Conservation (phyloP, 1,140 invertebrate species). For the Trachymyrmex cornetzi region DNA sequence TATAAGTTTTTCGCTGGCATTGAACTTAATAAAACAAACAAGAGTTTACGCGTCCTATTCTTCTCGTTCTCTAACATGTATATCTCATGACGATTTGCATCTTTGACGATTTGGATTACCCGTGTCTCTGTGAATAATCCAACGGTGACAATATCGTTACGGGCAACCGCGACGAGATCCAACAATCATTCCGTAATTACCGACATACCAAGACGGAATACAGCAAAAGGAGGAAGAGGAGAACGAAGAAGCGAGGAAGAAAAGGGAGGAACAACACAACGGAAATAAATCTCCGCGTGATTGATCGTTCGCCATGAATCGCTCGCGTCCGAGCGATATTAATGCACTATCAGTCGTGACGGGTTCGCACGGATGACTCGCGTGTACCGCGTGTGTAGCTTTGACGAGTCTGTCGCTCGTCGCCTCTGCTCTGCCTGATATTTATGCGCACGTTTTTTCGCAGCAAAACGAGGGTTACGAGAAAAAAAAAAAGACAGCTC, state of each 20-base stretch:
- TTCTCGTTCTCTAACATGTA: background rate
- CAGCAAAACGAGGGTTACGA: constrained; percentile 25
- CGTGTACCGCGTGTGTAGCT: constrained; percentile 54
- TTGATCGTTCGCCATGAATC: constrained; percentile 71
- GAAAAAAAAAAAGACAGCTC: background rate
- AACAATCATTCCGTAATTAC: constrained; percentile 49
- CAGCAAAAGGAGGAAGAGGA: background rate
- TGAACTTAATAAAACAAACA: background rate
- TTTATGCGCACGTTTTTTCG: constrained; percentile 53
- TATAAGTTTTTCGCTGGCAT: background rate
- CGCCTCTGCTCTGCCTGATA: constrained; percentile 31
- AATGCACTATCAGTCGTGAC: constrained; percentile 65
- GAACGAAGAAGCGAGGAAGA: background rate
- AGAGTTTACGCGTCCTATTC: too few relatives aligned
- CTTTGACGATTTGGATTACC: background rate
- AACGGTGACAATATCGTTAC: constrained; percentile 2
- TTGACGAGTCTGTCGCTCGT: constrained; percentile 61
- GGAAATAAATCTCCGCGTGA: constrained; percentile 62
- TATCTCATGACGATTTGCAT: background rate
- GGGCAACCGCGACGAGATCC: background rate
- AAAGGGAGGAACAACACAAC: constrained; percentile 21
- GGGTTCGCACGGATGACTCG: constrained; percentile 61
- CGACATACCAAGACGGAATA: constrained; percentile 24
- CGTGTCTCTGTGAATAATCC: background rate
- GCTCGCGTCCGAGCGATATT: constrained; percentile 57